These are phyloP conservation scores for Taxidea taxus DNA, from an alignment of 2,113 vertebrate species.

Conservation along the genomic window DNA sequence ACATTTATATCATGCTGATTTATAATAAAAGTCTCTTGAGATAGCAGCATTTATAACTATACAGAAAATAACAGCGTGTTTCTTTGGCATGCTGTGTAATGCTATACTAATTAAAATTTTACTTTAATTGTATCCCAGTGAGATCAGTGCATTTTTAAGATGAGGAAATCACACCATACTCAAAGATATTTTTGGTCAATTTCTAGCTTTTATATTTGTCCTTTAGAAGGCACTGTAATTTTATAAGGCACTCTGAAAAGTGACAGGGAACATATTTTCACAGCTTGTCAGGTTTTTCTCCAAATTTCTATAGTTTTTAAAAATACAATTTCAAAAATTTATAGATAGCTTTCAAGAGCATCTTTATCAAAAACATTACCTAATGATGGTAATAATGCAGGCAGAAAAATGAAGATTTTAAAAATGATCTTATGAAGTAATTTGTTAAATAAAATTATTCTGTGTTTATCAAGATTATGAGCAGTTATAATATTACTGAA, in stretches of 20 bases:
- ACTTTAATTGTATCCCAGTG: constrained; percentile 43
- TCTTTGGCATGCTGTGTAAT: not conserved
- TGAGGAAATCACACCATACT: not conserved
- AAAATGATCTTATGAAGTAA: not conserved
- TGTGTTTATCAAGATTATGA: not conserved
- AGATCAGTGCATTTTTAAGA: constrained; percentile 19
- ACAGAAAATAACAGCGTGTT: not conserved
- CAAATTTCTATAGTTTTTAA: not conserved
- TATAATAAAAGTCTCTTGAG: not conserved
- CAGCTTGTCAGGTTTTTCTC: not conserved
- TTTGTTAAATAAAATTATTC: not conserved
- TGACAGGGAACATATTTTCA: not conserved
- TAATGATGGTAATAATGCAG: not conserved
- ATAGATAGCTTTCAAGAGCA: not conserved
- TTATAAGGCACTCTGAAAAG: not conserved
- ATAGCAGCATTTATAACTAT: not conserved
- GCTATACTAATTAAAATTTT: constrained; percentile 44
- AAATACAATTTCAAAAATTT: not conserved
- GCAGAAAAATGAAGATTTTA: not conserved
- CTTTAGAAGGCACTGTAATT: not conserved
- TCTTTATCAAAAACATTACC: not conserved
- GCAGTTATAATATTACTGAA: not conserved
- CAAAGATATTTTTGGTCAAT: not conserved
- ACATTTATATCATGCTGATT: not conserved
- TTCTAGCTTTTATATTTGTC: not conserved